These are phyloP conservation scores for Drosophila tripunctata DNA, from an alignment of 2,888 invertebrate species.

Conservation along the genomic window DNA sequence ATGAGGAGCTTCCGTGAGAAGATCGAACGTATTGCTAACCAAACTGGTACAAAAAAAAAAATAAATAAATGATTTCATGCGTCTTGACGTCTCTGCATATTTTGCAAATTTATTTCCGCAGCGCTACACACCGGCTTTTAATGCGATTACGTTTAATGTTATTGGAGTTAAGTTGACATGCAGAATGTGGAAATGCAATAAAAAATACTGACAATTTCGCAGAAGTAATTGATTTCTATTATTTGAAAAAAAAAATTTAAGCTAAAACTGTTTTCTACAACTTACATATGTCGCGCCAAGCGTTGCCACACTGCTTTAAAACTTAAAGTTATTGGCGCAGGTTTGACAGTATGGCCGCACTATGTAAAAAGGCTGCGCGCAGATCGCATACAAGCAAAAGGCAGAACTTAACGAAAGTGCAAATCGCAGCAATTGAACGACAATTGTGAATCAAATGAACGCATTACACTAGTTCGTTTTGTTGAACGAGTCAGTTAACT, in stretches of 20 bases:
- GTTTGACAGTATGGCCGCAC: not conserved
- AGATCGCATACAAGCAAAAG: not conserved
- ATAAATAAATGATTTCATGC: conserved; percentile 40
- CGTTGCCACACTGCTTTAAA: not conserved
- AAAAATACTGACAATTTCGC: no score
- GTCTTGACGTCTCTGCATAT: conserved; percentile 61
- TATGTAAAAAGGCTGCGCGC: not conserved
- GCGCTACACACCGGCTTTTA: conserved; percentile 36
- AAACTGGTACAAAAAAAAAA: no score
- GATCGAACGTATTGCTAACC: no score
- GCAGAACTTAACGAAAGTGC: not conserved
- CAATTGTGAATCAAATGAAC: not conserved
- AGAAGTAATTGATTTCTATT: no score
- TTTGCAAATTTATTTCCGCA: conserved; percentile 36
- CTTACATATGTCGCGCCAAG: not conserved
- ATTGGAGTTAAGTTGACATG: conserved; percentile 58
- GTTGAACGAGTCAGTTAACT: not conserved
- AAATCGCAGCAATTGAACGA: not conserved
- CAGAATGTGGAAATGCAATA: conserved; percentile 40
- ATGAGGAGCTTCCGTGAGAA: conserved; percentile 79
- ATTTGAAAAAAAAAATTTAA: no score
- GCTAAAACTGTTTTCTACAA: not conserved
- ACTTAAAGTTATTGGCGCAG: not conserved
- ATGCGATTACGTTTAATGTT: conserved; percentile 65
- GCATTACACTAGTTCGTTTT: not conserved